Conservation (phyloP, 92 coral and sea anemone species). For the Parazoanthus swiftii region DNA sequence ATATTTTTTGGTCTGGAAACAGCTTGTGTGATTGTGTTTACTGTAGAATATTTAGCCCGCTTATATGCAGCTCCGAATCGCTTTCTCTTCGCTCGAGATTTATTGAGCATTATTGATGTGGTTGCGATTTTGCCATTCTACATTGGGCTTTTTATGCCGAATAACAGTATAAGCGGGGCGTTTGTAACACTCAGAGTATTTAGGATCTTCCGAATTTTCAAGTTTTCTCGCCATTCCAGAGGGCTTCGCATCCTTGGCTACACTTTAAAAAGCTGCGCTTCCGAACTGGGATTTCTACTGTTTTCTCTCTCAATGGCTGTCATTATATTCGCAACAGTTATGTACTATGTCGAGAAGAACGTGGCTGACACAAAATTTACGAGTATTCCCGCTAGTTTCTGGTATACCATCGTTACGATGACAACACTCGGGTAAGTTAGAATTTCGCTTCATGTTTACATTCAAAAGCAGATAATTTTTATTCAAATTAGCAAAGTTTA, state of each 20-base stretch:
- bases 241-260: slow-evolving; percentile 97
- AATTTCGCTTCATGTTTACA: slow-evolving; percentile 49
- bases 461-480: slow-evolving; percentile 52
- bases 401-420: slow-evolving; percentile 99
- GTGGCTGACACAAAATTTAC: slow-evolving; percentile 80
- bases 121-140: slow-evolving; percentile 96
- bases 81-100: slow-evolving; percentile 91
- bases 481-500: slow-evolving; percentile 57
- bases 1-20: slow-evolving; percentile 92
- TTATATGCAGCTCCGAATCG: slow-evolving; percentile 96
- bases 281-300: slow-evolving; percentile 93
- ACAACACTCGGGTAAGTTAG: slow-evolving; percentile 96
- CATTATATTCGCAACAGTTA: slow-evolving; percentile 95
- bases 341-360: slow-evolving; percentile 96
- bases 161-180: slow-evolving; percentile 97
- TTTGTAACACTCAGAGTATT: slow-evolving; percentile 98
- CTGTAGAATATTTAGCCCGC: slow-evolving; percentile 95
- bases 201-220: slow-evolving; percentile 99
- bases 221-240: slow-evolving; percentile 98
- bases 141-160: slow-evolving; percentile 92
- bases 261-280: slow-evolving; percentile 96
- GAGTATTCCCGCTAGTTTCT: slow-evolving; percentile 97
- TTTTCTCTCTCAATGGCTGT: slow-evolving; percentile 99
- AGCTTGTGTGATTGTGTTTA: slow-evolving; percentile 96
- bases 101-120: slow-evolving; percentile 91